Conservation (phyloP, 2,113 vertebrate genomes). For the Miniopterus natalensis region DNA sequence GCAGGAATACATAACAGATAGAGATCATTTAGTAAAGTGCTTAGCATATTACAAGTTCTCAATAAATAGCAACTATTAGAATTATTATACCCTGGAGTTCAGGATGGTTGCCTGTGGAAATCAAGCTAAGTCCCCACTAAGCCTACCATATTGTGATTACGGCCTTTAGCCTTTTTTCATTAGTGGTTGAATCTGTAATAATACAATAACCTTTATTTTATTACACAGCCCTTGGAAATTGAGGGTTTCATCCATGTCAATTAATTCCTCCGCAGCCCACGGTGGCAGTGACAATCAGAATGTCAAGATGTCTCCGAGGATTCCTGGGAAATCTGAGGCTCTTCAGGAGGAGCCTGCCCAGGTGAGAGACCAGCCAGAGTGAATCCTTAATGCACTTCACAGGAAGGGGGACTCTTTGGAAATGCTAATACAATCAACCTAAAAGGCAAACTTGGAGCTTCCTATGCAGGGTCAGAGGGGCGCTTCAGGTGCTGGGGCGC, state of each 20-base stretch:
- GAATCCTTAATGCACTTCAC: constrained; percentile 66
- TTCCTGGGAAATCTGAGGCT: constrained; percentile 73
- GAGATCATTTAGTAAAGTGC: constrained; percentile 46
- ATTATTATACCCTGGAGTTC: constrained; percentile 54
- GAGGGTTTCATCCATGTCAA: constrained; percentile 83
- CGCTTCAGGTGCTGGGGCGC: not conserved
- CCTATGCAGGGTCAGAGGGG: constrained; percentile 39
- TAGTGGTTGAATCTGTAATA: constrained; percentile 76
- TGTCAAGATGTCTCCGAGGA: constrained; percentile 82
- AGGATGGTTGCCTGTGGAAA: constrained; percentile 59
- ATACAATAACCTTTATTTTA: constrained; percentile 85
- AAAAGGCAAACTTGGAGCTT: constrained; percentile 60
- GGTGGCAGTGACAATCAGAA: constrained; percentile 80
- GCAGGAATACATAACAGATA: not conserved
- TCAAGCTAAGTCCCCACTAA: constrained; percentile 56
- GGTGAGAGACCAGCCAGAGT: constrained; percentile 66
- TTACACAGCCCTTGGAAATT: constrained; percentile 83
- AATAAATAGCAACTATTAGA: constrained; percentile 47
- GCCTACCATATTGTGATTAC: constrained; percentile 59
- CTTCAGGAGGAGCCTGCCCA: constrained; percentile 59
- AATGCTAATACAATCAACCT: constrained; percentile 71
- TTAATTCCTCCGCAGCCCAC: constrained; percentile 80
- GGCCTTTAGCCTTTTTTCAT: constrained; percentile 77
- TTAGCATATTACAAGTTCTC: constrained; percentile 16
- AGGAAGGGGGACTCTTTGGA: constrained; percentile 58